Conservation (phyloP, 1,140 invertebrate species). For the Cydia fagiglandana region DNA sequence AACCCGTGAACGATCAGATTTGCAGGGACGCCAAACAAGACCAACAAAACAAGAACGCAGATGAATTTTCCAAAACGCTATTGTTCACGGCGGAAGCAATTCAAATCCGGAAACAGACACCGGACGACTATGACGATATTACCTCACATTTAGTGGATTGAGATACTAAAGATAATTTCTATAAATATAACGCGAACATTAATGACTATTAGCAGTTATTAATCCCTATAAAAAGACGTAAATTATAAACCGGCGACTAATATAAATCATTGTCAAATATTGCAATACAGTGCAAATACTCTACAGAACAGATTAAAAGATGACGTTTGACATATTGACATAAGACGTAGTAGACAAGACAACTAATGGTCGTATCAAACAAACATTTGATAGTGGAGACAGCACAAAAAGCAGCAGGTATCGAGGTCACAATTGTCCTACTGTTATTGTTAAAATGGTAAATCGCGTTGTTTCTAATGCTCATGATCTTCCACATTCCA, state of each 20-base stretch:
- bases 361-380: neutral
- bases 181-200: neutral
- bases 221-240: neutral
- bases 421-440: neutral
- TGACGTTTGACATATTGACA: neutral
- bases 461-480: neutral
- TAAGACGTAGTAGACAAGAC: neutral
- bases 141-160: constrained; percentile 48
- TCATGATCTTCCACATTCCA: neutral
- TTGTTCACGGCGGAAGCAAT: constrained; percentile 52
- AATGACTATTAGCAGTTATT: neutral
- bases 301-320: neutral
- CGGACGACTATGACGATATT: constrained; percentile 45
- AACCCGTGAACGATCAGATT: constrained; percentile 30
- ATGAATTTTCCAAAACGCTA: constrained; percentile 47
- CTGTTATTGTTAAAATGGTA: neutral
- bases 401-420: neutral
- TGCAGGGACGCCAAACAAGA: constrained; percentile 37
- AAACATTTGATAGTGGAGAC: neutral
- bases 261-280: neutral
- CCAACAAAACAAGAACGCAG: constrained; percentile 33
- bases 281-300: neutral
- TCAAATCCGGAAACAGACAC: constrained; percentile 52
- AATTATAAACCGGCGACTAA: neutral
- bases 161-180: neutral